Conservation (phyloP, 2,113 vertebrate species). For the Tychaedon coryphoeus region DNA sequence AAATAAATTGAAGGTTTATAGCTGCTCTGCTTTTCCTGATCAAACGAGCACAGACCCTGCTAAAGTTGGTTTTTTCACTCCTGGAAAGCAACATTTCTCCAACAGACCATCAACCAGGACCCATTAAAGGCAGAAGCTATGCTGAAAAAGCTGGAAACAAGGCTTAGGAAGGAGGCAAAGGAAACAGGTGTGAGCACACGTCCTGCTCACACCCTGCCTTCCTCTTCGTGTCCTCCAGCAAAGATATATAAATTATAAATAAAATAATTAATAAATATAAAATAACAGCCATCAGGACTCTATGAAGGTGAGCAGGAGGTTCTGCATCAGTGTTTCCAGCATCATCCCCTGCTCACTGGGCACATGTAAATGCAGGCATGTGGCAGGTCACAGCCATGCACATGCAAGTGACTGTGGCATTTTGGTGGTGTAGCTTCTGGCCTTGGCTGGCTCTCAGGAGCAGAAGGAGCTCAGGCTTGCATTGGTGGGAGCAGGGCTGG, state of each 20-base stretch:
- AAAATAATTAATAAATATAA: neutral
- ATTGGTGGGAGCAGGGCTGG: neutral
- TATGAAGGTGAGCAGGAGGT: neutral
- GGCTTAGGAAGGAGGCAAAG: neutral
- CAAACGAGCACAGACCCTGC: neutral
- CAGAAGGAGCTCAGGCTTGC: neutral
- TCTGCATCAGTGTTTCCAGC: neutral
- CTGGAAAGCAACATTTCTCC: neutral
- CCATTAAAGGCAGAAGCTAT: neutral
- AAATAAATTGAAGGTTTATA: neutral
- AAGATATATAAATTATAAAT: neutral
- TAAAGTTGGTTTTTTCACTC: neutral
- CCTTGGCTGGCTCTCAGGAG: neutral
- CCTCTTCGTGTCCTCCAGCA: neutral
- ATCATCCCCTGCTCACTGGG: neutral
- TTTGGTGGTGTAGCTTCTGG: neutral
- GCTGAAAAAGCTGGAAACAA: neutral
- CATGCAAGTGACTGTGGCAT: rapidly evolving
- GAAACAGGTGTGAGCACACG: neutral
- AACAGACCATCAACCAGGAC: neutral
- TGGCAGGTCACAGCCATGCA: neutral
- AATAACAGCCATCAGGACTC: neutral
- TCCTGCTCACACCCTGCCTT: neutral
- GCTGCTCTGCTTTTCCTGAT: neutral
- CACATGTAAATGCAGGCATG: neutral